Base-by-base conservation (phyloP, 2,888 invertebrate genomes). In the Aromia moschata region DNA sequence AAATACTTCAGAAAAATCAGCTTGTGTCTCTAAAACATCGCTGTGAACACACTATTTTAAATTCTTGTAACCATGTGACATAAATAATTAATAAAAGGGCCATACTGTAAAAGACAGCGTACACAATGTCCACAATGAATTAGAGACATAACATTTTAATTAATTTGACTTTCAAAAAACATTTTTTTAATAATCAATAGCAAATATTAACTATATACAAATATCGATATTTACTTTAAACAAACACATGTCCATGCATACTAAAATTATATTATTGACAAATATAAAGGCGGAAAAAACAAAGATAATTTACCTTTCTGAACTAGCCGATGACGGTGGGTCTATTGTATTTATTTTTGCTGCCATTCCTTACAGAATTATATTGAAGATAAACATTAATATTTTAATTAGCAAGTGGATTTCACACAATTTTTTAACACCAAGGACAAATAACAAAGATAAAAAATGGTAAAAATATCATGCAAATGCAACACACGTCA, bases 301-400 rank as follows among this genome's bases (percentile, higher is more conserved):
- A 20, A 38, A 43, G 20, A 37, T 14, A 7, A 44, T 56, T 83
- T 89, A 93, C 93, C 93, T 93, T 84, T 94, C 94, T 65, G 94
- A 94, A 82, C 94, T 94, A 66, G 93, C 94, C 60, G 94, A 94
- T 79, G 94, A 94, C 72, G 93, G 92, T 69, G 92, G 92, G 82
- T 93, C 93, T 75, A 90, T 88, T 79, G 86, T 87, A 75, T 79
- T 81, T 67, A 84, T 77, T 75, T 83, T 84, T 44, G 84, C 83
- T 73, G 84, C 84, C 84, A 85, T 85, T 51, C 56, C 15, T 30
- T 41, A n/a, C n/a, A n/a, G n/a, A n/a, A n/a, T n/a, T n/a, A n/a
- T n/a, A n/a, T n/a, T n/a, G n/a, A n/a, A n/a, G n/a, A n/a, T n/a
- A n/a, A n/a, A n/a, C n/a, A n/a, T n/a, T n/a, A n/a, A n/a, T n/a